A percentile compares a stretch with the other conserved stretches of the same genome.
phyloP scores from a whole-genome alignment of 2,113 vertebrate species.

The Clupea harengus region DNA sequence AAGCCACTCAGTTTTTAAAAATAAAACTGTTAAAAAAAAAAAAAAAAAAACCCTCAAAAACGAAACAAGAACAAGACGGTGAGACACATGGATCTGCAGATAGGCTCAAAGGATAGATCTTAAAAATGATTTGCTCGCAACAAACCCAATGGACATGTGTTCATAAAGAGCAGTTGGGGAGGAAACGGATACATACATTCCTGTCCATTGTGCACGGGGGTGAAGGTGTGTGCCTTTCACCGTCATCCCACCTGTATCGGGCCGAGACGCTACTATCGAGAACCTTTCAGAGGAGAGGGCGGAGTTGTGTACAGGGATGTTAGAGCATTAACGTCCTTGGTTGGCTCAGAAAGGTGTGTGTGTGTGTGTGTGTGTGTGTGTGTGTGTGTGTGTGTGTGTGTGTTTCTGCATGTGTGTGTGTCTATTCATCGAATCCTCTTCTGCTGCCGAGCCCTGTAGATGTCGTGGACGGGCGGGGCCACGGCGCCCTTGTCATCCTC shows the following conservation, averaged over 20 bases:
- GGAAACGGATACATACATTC: constrained; percentile 16
- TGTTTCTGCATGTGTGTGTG: constrained; percentile 33
- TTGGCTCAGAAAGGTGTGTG: not conserved
- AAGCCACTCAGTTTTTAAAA: constrained; percentile 94
- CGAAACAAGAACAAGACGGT: constrained; percentile 50
- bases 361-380: not conserved
- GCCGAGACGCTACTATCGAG: constrained; percentile 10
- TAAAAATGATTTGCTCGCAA: constrained; percentile 9
- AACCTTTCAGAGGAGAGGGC: constrained; percentile 24
- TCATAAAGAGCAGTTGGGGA: constrained; percentile 19
- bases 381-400: not conserved
- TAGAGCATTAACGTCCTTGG: constrained; percentile 24
- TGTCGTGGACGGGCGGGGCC: constrained; percentile 94
- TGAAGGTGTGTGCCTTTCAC: constrained; percentile 19
- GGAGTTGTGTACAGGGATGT: constrained; percentile 12
- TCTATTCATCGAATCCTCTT: constrained; percentile 91
- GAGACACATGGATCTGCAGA: not conserved
- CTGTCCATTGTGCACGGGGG: constrained; percentile 4
- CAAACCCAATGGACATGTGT: constrained; percentile 19
- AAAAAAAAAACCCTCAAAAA: constrained; percentile 66
- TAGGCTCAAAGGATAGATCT: constrained; percentile 1
- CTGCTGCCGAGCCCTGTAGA: constrained; percentile 95
- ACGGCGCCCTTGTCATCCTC: constrained; percentile 95
- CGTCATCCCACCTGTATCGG: constrained; percentile 24
- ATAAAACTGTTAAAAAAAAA: constrained; percentile 84